Evolutionary conservation across 2,113 vertebrate genomes (phyloP).

Genomic region (Daboia siamensis): DNA sequence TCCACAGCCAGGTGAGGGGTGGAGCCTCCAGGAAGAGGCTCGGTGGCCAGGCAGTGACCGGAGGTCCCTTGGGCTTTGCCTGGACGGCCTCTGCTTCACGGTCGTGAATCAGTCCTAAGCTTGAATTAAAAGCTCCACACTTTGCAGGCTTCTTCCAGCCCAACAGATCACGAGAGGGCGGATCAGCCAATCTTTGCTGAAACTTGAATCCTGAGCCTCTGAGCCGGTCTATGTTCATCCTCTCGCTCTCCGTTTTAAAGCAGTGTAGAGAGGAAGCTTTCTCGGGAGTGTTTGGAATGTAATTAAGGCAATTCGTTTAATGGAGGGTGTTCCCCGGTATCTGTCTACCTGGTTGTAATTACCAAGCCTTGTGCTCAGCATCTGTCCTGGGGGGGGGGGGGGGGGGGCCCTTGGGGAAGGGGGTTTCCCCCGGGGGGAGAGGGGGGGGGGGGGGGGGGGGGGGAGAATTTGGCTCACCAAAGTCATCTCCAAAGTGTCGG

Average conservation of each 20-base stretch:
- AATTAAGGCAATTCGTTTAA: conserved; percentile 44
- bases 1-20: conserved; percentile 80
- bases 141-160: not conserved
- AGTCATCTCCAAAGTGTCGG: not conserved
- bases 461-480: not conserved
- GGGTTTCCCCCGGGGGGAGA: no score
- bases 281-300: conserved; percentile 23
- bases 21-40: fast-evolving
- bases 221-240: not conserved
- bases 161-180: not conserved
- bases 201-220: not conserved
- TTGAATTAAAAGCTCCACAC: not conserved
- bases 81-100: not conserved
- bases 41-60: not conserved
- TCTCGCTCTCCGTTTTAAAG: not conserved
- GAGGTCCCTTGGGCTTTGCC: not conserved
- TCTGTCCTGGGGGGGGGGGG: conserved; percentile 63
- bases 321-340: not conserved
- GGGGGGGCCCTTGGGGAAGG: not conserved
- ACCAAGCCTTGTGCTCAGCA: conserved; percentile 5
- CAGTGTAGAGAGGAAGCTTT: not conserved
- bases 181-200: not conserved
- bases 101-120: not conserved
- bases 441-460: not conserved
- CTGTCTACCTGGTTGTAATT: conserved; percentile 35